phyloP scores from a whole-genome alignment of 1,140 invertebrate species.

The Ooceraea biroi region DNA sequence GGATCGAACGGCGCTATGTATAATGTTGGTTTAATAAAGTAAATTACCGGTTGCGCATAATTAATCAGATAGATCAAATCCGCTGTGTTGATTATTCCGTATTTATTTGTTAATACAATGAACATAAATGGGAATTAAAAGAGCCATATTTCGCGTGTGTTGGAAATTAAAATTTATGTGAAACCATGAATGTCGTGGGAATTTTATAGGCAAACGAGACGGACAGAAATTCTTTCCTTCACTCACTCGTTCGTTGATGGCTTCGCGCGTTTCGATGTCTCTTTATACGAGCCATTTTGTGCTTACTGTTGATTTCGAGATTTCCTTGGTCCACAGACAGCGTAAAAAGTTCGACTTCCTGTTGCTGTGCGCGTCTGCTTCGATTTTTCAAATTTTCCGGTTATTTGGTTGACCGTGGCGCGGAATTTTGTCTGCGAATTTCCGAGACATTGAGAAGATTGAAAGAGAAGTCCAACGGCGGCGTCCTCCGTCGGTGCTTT shows the following conservation, averaged over 20 bases:
- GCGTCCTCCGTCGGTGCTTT: slow-evolving; percentile 18
- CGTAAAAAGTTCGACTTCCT: background rate
- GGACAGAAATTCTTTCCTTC: background rate
- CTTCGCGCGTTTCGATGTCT: slow-evolving; percentile 34
- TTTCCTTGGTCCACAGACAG: background rate
- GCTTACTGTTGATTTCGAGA: slow-evolving; percentile 50
- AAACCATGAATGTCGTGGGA: background rate
- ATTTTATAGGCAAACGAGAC: background rate
- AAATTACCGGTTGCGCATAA: background rate
- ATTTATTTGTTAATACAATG: background rate
- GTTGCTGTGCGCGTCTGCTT: background rate
- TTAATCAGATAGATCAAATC: background rate
- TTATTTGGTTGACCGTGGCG: slow-evolving; percentile 34
- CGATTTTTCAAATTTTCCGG: background rate
- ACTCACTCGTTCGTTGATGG: slow-evolving; percentile 59
- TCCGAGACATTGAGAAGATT: slow-evolving; percentile 56
- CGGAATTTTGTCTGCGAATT: slow-evolving; percentile 65
- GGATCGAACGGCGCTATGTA: background rate
- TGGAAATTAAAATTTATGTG: background rate
- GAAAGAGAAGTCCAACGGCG: slow-evolving; percentile 24
- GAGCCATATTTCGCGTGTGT: too few relatives aligned
- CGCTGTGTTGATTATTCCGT: background rate
- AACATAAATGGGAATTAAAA: background rate
- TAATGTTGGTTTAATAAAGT: background rate
- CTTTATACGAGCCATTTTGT: slow-evolving; percentile 65